phyloP scores from a whole-genome alignment of 2,888 invertebrate genomes.

The Pollenia amentaria region DNA sequence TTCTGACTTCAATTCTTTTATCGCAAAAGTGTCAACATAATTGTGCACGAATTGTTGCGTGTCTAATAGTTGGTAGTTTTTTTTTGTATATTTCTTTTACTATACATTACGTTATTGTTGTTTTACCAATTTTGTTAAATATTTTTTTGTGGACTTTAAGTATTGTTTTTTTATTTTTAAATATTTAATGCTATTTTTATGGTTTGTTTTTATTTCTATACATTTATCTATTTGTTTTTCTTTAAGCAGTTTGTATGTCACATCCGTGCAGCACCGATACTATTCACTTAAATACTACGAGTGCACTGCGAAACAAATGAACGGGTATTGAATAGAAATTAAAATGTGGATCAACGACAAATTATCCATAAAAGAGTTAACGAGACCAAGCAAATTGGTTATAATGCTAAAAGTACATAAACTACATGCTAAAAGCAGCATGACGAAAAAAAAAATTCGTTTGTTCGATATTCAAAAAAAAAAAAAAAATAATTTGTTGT shows the following conservation, averaged over 20 bases:
- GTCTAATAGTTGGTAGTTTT: slow-evolving; percentile 15
- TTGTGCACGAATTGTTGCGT: slow-evolving; percentile 61
- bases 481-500: not conserved
- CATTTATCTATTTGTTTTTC: slow-evolving; percentile 8
- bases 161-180: slow-evolving; percentile 20
- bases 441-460: not conserved
- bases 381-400: slow-evolving; percentile 34
- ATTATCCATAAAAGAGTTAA: slow-evolving; percentile 45
- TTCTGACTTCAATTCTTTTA: slow-evolving; percentile 30
- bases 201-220: slow-evolving; percentile 15
- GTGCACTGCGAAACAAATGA: not conserved
- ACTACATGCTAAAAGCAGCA: not conserved
- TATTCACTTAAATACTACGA: not conserved
- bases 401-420: slow-evolving; percentile 6
- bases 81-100: slow-evolving; percentile 7
- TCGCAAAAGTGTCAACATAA: slow-evolving; percentile 65
- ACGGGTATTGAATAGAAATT: slow-evolving; percentile 25
- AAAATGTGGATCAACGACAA: slow-evolving; percentile 52
- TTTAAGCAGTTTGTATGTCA: slow-evolving; percentile 37
- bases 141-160: slow-evolving; percentile 5
- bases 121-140: slow-evolving; percentile 53
- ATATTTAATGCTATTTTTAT: slow-evolving; percentile 43
- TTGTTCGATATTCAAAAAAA: not conserved
- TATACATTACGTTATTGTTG: slow-evolving; percentile 32
- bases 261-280: not conserved